Base-by-base conservation (phyloP, 2,888 invertebrate species). In the Diadegma fenestrale region DNA sequence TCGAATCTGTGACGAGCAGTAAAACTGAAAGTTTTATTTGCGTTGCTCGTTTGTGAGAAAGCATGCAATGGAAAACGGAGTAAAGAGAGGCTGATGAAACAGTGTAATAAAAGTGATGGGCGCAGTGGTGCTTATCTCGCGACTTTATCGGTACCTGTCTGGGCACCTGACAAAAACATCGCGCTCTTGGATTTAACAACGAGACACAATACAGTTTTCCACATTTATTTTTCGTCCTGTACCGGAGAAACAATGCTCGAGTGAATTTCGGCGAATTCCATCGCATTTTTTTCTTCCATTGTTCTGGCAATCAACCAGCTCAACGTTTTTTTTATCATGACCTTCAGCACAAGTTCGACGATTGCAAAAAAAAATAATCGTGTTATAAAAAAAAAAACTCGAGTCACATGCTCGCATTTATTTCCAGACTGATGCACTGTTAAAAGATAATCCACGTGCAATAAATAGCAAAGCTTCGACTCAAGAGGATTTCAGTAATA, bases 61-160 rank as follows among this genome's bases (percentile, higher is more conserved):
- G 76, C n/a, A n/a, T n/a, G n/a, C 78, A 82, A 84, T 69, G 85
- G 79, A 45, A 78, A 80, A 78, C 61, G 73, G 81, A 58, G 48
- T 1, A 37, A n/a, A 75, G 69, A 30, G 77, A 72, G 45, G 76
- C 66, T 76, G 80, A 80, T 80, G 79, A 79, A 71, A 54, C 45
- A 81, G 76, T 69, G 86, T 76, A 88, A 88, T 88, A 88, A 87
- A 88, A 87, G 84, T 87, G 88, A 87, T 87, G 87, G 86, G 86
- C 78, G 86, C 86, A 79, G 80, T 80, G 86, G 77, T 84, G 89
- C 92, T 93, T 93, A 92, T 93, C 92, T 89, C 89, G 90, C 91
- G 92, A 90, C 89, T 92, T 93, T 92, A 92, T 93, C 92, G 91
- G 85, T 87, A 79, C 89, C 89, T 89, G 88, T 90, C 89, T 90